Base-by-base conservation (phyloP, 1,140 invertebrate genomes). In the Cydia splendana region DNA sequence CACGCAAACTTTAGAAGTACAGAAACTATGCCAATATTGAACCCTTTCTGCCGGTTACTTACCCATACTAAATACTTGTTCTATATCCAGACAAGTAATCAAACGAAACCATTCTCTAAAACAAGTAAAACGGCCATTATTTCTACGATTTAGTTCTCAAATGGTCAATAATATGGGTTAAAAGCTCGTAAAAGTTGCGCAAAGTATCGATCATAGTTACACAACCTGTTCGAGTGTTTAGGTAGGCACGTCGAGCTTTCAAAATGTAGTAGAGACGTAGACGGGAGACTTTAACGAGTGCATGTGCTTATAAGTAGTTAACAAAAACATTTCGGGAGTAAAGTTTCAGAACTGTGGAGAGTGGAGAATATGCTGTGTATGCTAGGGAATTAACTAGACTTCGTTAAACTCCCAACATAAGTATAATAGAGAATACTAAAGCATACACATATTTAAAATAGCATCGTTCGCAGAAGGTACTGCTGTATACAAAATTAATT, bases 121-220 rank as follows among this genome's bases (percentile, higher is more conserved):
- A 62, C 57, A 62, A 62, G 57, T 62, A 62, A 57, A 9, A 24
- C 20, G 18, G 18, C 57, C n/a, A 24, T 24, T 62, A 62, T 62
- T 24, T 24, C 18, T 62, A 62, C n/a, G 57, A 62, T 62, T 62
- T 62, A 62, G 4, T 62, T 20, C 57, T 62, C 57, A 62, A 62
- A 62, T n/a, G 57, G 57, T 62, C 57, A 62, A 62, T 62, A 62
- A 62, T 62, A 62, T 62, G 57, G 57, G 18, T n/a, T 62, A 62
- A 62, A 62, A 62, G 20, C 57, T 24, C 57, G 57, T 62, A 62
- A 62, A 62, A 62, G 57, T 62, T 62, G 57, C 57, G 57, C 57
- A 62, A 62, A 62, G 57, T 62, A 62, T 62, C 57, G 57, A 62
- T 62, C 57, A 62, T 62, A 62, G 57, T 62, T 62, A 62, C 57